These are phyloP conservation scores for Pocillopora grandis DNA, from an alignment of 92 coral and sea anemone species.

Conservation along the genomic window DNA sequence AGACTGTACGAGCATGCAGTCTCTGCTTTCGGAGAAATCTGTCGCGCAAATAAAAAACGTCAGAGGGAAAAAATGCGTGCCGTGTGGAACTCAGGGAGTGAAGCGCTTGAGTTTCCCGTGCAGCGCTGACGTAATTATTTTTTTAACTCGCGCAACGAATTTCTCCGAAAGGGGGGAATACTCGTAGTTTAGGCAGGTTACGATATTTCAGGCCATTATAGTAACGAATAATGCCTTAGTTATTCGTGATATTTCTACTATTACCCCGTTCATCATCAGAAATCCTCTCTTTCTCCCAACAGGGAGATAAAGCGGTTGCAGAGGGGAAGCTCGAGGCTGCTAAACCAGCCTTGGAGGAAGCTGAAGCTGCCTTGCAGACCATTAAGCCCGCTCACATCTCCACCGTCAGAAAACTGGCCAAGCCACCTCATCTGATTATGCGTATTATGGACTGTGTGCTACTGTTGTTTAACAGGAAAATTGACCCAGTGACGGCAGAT, in stretches of 20 bases:
- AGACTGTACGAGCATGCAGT: no score
- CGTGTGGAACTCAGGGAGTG: no score
- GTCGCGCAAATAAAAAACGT: no score
- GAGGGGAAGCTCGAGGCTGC: slow-evolving; percentile 93
- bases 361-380: slow-evolving; percentile 95
- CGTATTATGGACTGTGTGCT: slow-evolving; percentile 99
- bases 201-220: background rate
- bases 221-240: no score
- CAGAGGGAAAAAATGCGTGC: no score
- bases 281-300: background rate
- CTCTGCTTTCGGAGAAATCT: no score
- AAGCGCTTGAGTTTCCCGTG: no score
- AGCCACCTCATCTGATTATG: slow-evolving; percentile 99
- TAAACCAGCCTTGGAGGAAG: slow-evolving; percentile 98
- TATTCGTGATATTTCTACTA: background rate
- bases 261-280: background rate
- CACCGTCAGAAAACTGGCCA: slow-evolving; percentile 97
- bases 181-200: background rate
- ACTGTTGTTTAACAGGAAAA: slow-evolving; percentile 71
- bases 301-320: slow-evolving; percentile 93
- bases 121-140: no score
- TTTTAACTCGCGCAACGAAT: no score
- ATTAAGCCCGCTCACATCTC: slow-evolving; percentile 99
- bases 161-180: background rate
- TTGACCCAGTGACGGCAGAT: slow-evolving; percentile 75